A percentile compares a stretch with the other conserved stretches of the same genome.
These are phyloP conservation scores for Chinchilla lanigera DNA, from an alignment of 2,113 vertebrate species.

Conservation along the genomic window DNA sequence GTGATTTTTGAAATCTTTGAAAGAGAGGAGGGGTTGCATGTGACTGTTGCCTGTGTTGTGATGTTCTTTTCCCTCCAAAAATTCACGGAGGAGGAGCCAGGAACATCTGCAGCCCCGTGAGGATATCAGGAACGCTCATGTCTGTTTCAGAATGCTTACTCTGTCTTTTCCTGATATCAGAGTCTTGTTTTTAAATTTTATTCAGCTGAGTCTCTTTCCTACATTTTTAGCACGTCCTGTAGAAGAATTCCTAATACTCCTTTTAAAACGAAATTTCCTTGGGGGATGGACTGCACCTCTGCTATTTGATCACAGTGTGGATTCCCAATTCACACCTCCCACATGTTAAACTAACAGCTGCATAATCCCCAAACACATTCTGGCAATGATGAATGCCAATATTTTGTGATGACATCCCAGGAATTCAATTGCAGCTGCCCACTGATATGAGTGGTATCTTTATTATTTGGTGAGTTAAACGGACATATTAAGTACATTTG, in stretches of 20 bases:
- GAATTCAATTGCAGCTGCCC: constrained; percentile 63
- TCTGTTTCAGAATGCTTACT: constrained; percentile 21
- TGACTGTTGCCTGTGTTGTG: background rate
- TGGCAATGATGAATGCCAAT: constrained; percentile 24
- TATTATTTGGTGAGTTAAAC: constrained; percentile 64
- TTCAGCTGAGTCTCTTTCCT: background rate
- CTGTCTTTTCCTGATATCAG: constrained; percentile 43
- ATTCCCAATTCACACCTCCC: background rate
- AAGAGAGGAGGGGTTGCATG: background rate
- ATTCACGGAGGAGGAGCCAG: background rate
- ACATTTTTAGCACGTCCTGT: background rate
- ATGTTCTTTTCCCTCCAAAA: constrained; percentile 58
- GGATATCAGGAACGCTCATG: background rate
- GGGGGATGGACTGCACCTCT: background rate
- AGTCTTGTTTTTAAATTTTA: constrained; percentile 42
- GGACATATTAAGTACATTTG: constrained; percentile 17
- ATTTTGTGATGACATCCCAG: constrained; percentile 62
- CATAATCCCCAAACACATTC: constrained; percentile 49
- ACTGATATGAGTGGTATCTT: constrained; percentile 50
- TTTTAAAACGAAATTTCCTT: background rate
- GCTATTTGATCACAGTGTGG: background rate
- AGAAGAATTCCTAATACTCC: constrained; percentile 43
- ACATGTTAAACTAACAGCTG: constrained; percentile 56
- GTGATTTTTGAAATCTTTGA: constrained; percentile 16
- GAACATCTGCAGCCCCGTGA: background rate